Base-by-base conservation (phyloP, 1,140 invertebrate species). In the Cardiocondyla obscurior region DNA sequence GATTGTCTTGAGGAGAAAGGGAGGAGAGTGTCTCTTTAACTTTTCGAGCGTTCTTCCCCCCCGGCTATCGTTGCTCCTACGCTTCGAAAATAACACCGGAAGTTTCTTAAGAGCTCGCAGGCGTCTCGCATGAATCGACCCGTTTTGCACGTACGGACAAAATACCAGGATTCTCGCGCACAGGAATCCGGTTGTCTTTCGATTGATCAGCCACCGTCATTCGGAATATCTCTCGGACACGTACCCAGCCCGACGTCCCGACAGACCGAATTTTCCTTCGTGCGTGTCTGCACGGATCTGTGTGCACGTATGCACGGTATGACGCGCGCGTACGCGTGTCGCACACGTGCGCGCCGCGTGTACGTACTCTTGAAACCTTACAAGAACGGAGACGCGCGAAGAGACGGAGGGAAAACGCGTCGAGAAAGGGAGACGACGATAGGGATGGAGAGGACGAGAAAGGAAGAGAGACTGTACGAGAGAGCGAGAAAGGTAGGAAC, bases 121-220 rank as follows among this genome's bases (percentile, higher is more conserved):
- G 51, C 51, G 83, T 82, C 81, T 86, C 84, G 19, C 70, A n/a
- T 53, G 62, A 82, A 65, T 77, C 74, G 46, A 76, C 44, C 30
- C 19, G 19, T 16, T 65, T 7, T 19, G 12, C 30, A 22, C 7
- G 55, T 85, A 58, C 81, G 57, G 46, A 81, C 36, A 72, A 64
- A 79, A 70, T 69, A 58, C 33, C n/a, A n/a, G n/a, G n/a, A 86
- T 33, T 10, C 39, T 64, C 42, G 49, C 51, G 67, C 65, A 67
- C 76, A 42, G 65, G 70, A 83, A 85, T 76, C 62, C 77, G 53
- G 60, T 82, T 81, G 85, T 58, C 70, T 83, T 76, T 90, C 83
- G 89, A 90, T 89, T 90, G 88, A 90, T 90, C 88, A 83, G 69
- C 82, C 79, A 87, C 85, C 84, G 85, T 90, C 85, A 89, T 90